Percentiles rank a stretch among this genome's conserved stretches.
These are phyloP conservation scores for Camelus dromedarius DNA, from an alignment of 2,113 vertebrate species.

Conservation along the genomic window DNA sequence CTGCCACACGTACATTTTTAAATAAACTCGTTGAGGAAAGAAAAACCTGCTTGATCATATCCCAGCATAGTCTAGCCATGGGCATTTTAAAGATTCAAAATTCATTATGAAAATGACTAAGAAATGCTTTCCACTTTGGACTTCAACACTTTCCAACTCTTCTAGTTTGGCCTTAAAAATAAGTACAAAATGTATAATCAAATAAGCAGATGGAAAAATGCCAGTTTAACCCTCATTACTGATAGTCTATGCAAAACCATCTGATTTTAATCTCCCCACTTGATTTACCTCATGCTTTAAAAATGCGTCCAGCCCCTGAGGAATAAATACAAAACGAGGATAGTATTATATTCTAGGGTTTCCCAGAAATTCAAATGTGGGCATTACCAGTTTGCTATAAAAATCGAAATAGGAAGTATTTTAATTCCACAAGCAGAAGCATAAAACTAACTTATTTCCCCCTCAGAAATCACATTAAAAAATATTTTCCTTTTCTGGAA, in stretches of 20 bases:
- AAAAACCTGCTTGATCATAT: slow-evolving; percentile 16
- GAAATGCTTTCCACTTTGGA: slow-evolving; percentile 23
- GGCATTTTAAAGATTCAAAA: slow-evolving; percentile 50
- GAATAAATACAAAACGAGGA: slow-evolving; percentile 56
- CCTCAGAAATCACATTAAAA: slow-evolving; percentile 24
- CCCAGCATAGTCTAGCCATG: not conserved
- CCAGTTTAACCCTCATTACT: slow-evolving; percentile 50
- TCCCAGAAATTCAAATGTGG: slow-evolving; percentile 66
- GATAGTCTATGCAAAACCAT: slow-evolving; percentile 54
- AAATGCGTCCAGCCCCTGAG: slow-evolving; percentile 31
- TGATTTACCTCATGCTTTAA: slow-evolving; percentile 72
- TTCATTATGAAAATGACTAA: slow-evolving; percentile 44
- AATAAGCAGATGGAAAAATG: slow-evolving; percentile 63
- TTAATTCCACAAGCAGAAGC: slow-evolving; percentile 22
- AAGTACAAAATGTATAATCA: slow-evolving; percentile 52
- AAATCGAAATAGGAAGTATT: slow-evolving; percentile 43
- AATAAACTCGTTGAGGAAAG: slow-evolving; percentile 18
- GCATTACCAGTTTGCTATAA: slow-evolving; percentile 42
- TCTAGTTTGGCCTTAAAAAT: slow-evolving; percentile 43
- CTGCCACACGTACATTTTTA: slow-evolving; percentile 9
- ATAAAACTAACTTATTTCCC: not conserved
- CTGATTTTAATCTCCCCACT: slow-evolving; percentile 71
- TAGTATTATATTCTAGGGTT: not conserved
- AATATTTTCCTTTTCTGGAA: slow-evolving; percentile 8
- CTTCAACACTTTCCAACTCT: slow-evolving; percentile 2